Conservation (phyloP, 2,888 invertebrate genomes). For the Hyposoter didymator region DNA sequence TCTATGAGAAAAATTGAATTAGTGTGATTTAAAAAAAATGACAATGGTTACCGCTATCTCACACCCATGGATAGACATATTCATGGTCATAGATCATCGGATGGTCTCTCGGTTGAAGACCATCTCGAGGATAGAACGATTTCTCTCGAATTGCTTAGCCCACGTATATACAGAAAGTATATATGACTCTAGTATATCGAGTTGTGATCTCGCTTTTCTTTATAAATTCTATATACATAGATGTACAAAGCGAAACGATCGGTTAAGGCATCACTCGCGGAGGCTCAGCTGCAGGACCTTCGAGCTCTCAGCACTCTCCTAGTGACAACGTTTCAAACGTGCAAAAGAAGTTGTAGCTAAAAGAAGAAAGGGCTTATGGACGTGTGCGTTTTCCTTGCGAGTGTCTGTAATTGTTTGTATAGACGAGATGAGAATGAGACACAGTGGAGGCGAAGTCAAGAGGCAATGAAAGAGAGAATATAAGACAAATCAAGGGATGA, state of each 20-base stretch:
- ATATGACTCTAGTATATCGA: slow-evolving; percentile 49
- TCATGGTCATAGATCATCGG: slow-evolving; percentile 26
- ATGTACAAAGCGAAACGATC: slow-evolving; percentile 46
- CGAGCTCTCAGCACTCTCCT: slow-evolving; percentile 63
- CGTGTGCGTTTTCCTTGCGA: slow-evolving; percentile 9
- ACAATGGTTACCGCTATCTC: not conserved
- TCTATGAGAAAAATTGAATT: not conserved
- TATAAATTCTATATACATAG: slow-evolving; percentile 20
- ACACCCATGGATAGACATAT: slow-evolving; percentile 7
- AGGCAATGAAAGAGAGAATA: slow-evolving; percentile 58
- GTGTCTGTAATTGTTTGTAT: slow-evolving; percentile 26
- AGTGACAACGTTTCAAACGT: slow-evolving; percentile 65
- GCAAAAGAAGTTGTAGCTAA: slow-evolving; percentile 66
- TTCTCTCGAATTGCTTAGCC: slow-evolving; percentile 53
- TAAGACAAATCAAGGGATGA: slow-evolving; percentile 43
- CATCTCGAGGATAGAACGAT: slow-evolving; percentile 45
- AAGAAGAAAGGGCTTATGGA: slow-evolving; percentile 52
- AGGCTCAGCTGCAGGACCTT: slow-evolving; percentile 66
- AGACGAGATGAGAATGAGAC: slow-evolving; percentile 51
- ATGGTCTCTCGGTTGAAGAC: slow-evolving; percentile 35
- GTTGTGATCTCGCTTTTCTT: slow-evolving; percentile 54
- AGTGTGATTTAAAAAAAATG: not conserved
- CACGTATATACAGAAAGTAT: slow-evolving; percentile 15
- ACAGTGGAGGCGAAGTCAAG: slow-evolving; percentile 60
- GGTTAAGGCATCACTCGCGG: slow-evolving; percentile 66